Evolutionary conservation across 2,888 invertebrate species (phyloP), one percentile per base, ranked within the genome.

Genomic region (Napeogenes sylphis): DNA sequence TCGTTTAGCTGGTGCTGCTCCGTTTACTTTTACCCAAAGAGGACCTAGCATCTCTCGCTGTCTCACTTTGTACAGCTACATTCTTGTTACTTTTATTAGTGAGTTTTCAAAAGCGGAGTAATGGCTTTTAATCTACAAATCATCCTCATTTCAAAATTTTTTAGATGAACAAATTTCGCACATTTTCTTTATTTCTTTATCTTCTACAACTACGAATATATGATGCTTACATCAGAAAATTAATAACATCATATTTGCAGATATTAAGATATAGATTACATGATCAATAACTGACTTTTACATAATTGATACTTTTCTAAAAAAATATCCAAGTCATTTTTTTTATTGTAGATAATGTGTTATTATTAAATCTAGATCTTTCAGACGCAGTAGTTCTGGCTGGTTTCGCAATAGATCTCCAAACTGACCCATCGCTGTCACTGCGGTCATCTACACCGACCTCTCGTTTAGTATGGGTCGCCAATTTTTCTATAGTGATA

Each of bases 81-180:
- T 63, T 14, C 21, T 66, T 14, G 60, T 66, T 51, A 62, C 63
- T 13, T 53, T 62, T 54, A 45, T 67, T 42, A 67, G 67, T 59
- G 30, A 63, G 56, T 66, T 51, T 4, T 4, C 45, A 45, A 21
- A 38, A 2, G 3, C 46, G 13, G 51, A 14, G 4, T 45, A 35
- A 21, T 45, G 32, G 5, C 21, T 21, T 21, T 21, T 21, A 21
- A 21, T 21, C 14, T 13, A 35, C 1, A n/a, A 10, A 38, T 47
- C 4, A 4, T 12, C 14, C 8, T 42, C 12, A 46, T 45, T 56
- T 47, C 6, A 13, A 42, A 38, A 32, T 21, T 21, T 21, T 21
- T 21, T 21, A 21, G 21, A 21, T 21, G 21, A 21, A 21, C 21
- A 21, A 21, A 21, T 21, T 21, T 21, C 21, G 21, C 21, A 21